phyloP scores from a whole-genome alignment of 2,113 vertebrate genomes.

The Eira barbara region DNA sequence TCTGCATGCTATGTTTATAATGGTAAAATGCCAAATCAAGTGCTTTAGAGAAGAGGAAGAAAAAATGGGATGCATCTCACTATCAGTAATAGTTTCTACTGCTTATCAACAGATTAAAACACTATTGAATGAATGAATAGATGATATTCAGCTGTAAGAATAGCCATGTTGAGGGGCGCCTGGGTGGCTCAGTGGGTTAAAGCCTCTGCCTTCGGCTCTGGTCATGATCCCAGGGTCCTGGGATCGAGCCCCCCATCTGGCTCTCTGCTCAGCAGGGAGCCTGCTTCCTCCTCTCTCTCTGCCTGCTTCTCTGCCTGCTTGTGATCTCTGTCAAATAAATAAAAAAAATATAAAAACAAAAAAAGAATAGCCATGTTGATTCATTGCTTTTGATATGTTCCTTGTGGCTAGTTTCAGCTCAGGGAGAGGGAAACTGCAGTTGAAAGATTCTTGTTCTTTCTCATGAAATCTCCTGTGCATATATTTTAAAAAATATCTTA shows the following conservation, averaged over 20 bases:
- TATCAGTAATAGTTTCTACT: background rate
- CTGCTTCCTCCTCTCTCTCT: too few species aligned
- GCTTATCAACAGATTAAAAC: background rate
- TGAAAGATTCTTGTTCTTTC: background rate
- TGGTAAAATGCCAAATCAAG: background rate
- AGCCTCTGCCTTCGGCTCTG: too few species aligned
- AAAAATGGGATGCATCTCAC: background rate
- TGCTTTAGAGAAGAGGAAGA: background rate
- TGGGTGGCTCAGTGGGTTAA: too few species aligned
- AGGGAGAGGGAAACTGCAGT: background rate
- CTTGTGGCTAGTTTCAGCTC: background rate
- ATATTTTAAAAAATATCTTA: background rate
- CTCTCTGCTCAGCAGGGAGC: too few species aligned
- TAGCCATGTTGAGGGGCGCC: background rate
- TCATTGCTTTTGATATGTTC: background rate
- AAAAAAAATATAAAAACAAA: too few species aligned
- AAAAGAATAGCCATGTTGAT: background rate
- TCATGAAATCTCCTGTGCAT: background rate
- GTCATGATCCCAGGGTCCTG: too few species aligned
- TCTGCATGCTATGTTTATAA: background rate
- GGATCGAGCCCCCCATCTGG: too few species aligned
- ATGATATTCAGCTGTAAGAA: background rate
- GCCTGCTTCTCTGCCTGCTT: too few species aligned
- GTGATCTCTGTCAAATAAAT: too few species aligned
- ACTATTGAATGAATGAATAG: background rate